Percentiles rank a stretch among this genome's conserved stretches.
Conservation (phyloP, 2,113 vertebrate genomes). For the Panurus biarmicus region DNA sequence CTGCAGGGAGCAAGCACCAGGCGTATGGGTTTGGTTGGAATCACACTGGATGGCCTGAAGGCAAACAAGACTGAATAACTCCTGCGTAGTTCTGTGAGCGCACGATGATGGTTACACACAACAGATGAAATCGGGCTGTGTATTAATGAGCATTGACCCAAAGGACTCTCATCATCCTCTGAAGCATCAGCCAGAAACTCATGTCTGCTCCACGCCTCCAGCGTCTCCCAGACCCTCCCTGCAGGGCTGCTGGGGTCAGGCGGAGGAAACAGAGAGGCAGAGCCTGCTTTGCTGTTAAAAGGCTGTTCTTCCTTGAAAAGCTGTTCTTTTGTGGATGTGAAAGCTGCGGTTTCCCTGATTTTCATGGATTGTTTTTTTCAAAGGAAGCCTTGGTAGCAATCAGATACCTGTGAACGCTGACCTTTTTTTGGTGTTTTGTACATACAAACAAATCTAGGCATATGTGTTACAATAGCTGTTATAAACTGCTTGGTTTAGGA, state of each 20-base stretch:
- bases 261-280: background rate
- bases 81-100: background rate
- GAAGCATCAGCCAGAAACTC: conserved; percentile 5
- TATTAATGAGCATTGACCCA: background rate
- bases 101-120: background rate
- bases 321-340: background rate
- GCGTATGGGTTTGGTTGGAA: background rate
- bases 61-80: background rate
- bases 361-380: background rate
- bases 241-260: conserved; percentile 29
- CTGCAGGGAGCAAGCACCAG: background rate
- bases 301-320: background rate
- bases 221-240: conserved; percentile 24
- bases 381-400: background rate
- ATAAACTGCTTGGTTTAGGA: background rate
- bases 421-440: background rate
- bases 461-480: background rate
- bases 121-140: conserved; percentile 23
- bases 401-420: background rate
- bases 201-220: conserved; percentile 28
- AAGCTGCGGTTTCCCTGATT: background rate
- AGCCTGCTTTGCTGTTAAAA: background rate
- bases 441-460: fast-evolving
- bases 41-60: background rate
- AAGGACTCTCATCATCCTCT: conserved; percentile 21